Evolutionary conservation across 1,140 invertebrate genomes (phyloP).

Genomic region (Lysiphlebus fabarum): DNA sequence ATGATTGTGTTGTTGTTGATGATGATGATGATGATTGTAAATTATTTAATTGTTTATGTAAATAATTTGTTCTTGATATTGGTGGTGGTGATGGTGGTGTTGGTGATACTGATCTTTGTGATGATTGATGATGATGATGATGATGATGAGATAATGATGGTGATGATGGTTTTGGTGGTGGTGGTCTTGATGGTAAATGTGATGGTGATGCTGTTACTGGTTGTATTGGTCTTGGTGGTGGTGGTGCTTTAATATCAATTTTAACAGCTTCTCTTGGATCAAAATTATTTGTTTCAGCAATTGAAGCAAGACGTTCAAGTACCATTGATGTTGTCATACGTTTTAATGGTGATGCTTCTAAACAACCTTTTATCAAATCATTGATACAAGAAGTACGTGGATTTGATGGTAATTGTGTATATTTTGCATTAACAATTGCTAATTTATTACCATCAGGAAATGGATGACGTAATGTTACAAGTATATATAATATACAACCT

Average conservation of each 20-base stretch:
- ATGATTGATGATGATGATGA: slow-evolving; percentile 31
- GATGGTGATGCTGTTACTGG: slow-evolving; percentile 35
- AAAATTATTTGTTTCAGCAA: slow-evolving; percentile 79
- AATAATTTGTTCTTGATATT: slow-evolving; percentile 23
- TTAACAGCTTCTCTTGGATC: slow-evolving; percentile 73
- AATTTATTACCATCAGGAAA: slow-evolving; percentile 96
- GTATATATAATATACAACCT: slow-evolving; percentile 89
- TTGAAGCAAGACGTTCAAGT: slow-evolving; percentile 80
- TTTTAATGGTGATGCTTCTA: slow-evolving; percentile 77
- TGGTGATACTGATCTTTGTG: slow-evolving; percentile 42
- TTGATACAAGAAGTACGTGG: slow-evolving; percentile 80
- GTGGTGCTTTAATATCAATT: slow-evolving; percentile 57
- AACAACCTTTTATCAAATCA: slow-evolving; percentile 86
- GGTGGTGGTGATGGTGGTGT: slow-evolving; percentile 35
- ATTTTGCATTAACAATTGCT: slow-evolving; percentile 95
- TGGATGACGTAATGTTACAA: slow-evolving; percentile 93
- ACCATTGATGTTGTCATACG: slow-evolving; percentile 74
- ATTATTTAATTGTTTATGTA: slow-evolving; percentile 30
- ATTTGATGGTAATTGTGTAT: slow-evolving; percentile 77
- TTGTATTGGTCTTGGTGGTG: slow-evolving; percentile 45
- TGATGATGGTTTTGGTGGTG: slow-evolving; percentile 25
- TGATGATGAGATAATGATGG: slow-evolving; percentile 29
- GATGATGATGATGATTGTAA: no score
- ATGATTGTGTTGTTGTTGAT: not conserved
- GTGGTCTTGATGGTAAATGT: slow-evolving; percentile 34